A percentile compares a stretch with the other conserved stretches of the same genome.
Evolutionary conservation across 2,113 vertebrate species (phyloP).

Genomic region (Tetrao urogallus): DNA sequence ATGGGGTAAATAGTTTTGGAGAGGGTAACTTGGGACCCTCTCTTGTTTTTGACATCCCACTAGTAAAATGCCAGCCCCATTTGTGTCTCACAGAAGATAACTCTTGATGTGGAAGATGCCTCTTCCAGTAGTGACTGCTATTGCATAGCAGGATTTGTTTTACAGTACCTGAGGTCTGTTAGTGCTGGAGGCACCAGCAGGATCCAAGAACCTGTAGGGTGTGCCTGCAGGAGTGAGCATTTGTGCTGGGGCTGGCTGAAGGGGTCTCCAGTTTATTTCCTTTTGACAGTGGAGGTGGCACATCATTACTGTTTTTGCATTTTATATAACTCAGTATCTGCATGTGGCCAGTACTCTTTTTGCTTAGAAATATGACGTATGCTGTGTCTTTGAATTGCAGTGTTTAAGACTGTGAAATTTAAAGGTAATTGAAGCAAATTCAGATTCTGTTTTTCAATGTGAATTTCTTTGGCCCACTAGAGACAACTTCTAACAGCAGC

Average conservation of each 20-base stretch:
- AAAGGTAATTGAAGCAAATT: background rate
- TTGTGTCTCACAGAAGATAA: background rate
- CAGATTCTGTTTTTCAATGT: background rate
- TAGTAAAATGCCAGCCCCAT: background rate
- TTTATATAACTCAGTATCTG: background rate
- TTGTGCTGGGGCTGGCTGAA: background rate
- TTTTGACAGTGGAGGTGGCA: background rate
- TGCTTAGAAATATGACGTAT: background rate
- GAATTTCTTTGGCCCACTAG: background rate
- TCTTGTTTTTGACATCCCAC: background rate
- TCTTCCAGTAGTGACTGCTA: background rate
- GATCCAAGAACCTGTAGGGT: background rate
- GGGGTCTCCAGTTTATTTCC: background rate
- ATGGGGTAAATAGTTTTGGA: background rate
- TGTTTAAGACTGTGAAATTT: background rate
- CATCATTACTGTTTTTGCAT: background rate
- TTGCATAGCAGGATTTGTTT: background rate
- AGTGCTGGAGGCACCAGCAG: background rate
- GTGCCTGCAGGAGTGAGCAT: background rate
- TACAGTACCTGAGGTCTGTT: background rate
- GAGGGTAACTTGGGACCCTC: background rate
- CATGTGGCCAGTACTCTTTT: background rate
- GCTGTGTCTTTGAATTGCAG: background rate
- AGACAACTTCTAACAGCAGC: background rate
- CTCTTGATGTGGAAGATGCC: background rate